Percentiles rank a stretch among this genome's conserved stretches.
Conservation (phyloP, 1,140 invertebrate species). For the Procambarus clarkii region DNA sequence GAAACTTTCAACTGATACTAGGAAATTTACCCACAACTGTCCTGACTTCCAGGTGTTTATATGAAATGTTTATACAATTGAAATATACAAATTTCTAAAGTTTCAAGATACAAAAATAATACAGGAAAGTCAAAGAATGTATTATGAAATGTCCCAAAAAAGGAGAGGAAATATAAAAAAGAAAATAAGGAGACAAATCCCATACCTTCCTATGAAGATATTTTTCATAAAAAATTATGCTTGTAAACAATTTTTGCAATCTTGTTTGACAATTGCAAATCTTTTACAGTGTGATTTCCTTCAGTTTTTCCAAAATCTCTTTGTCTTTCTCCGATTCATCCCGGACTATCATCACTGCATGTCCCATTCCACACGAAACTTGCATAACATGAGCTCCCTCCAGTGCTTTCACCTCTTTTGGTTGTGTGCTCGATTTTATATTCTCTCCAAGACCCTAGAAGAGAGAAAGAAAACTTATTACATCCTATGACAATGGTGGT, state of each 20-base stretch:
- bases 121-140: neutral
- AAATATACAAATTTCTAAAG: neutral
- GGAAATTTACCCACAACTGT: too few species aligned
- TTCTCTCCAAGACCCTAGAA: conserved; percentile 56
- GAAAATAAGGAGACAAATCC: neutral
- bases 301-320: conserved; percentile 51
- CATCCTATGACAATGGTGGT: neutral
- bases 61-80: neutral
- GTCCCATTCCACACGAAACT: conserved; percentile 57
- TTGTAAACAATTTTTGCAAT: neutral
- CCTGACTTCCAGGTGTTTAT: too few species aligned
- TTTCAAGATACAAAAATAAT: neutral
- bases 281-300: conserved; percentile 51
- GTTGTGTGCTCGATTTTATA: conserved; percentile 47
- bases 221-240: neutral
- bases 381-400: conserved; percentile 51
- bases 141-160: conserved; percentile 5
- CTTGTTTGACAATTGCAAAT: neutral
- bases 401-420: conserved; percentile 55
- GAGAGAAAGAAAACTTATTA: neutral
- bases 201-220: neutral
- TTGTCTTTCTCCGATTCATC: conserved; percentile 58
- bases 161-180: neutral
- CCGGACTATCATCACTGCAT: conserved; percentile 47
- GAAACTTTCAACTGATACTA: too few species aligned